Conservation (phyloP, 1,140 invertebrate species). For the Asobara japonica region DNA sequence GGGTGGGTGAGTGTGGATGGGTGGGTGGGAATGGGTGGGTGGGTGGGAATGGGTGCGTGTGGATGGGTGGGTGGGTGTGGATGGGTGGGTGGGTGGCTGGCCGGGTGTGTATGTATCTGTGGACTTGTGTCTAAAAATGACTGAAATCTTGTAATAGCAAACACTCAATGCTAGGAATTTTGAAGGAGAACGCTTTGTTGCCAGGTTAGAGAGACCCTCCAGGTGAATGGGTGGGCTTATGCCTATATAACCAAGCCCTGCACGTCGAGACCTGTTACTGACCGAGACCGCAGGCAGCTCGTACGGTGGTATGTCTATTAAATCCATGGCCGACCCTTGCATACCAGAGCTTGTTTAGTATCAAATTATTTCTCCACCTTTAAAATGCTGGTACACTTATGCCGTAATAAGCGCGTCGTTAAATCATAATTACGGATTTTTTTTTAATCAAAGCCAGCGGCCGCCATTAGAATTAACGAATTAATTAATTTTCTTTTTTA, state of each 20-base stretch:
- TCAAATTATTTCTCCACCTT: background rate
- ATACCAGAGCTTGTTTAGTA: constrained; percentile 17
- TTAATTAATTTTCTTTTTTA: no score
- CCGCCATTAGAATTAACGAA: background rate
- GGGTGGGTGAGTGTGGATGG: no score
- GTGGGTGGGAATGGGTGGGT: no score
- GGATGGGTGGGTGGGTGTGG: no score
- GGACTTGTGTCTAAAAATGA: no score
- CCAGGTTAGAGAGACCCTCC: background rate
- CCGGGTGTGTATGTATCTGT: no score
- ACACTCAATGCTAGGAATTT: background rate
- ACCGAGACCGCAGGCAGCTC: constrained; percentile 10
- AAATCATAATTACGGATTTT: background rate
- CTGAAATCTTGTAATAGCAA: no score
- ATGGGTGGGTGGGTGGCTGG: no score
- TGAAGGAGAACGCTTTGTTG: constrained; percentile 4
- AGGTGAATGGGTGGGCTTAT: background rate
- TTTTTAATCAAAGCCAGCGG: background rate
- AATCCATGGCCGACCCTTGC: constrained; percentile 14
- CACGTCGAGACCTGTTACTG: constrained; percentile 14
- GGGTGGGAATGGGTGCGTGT: no score
- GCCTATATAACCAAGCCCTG: background rate
- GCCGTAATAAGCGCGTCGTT: background rate
- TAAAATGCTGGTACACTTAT: background rate
- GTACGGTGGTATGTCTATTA: constrained; percentile 11